Base-by-base conservation (phyloP, 92 coral and sea anemone genomes). In the Diadumene lineata region DNA sequence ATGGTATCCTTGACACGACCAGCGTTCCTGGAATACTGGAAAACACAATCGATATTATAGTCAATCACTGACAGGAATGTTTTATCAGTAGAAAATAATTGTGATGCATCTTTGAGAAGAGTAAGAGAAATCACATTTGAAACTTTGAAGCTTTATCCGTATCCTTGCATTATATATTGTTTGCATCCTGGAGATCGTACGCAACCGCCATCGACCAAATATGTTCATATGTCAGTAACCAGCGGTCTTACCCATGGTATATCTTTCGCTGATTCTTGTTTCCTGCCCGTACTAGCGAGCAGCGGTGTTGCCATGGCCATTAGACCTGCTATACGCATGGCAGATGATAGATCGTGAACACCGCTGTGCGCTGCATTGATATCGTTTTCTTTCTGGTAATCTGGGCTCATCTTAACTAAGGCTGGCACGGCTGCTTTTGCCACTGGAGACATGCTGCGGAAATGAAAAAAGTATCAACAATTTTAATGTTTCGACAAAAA, bases 281-380 rank as follows among this genome's bases (percentile, higher is more conserved):
- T 73, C 43, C 79, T 55, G 70, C 68, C 65, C 24, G 78, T 89
- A 62, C 84, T 92, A 26, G 88, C 34, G 53, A 89, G 81, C 53
- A 91, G 92, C 51, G 97, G 97, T 56, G 92, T 71, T 38, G 90
- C 92, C 78, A 91, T 60, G 13, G 89, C 81, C 73, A 87, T 57
- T 81, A 91, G 69, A 33, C 93, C 97, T 34, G 97, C 92, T 26
- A 86, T 86, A 56, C 92, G 83, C 70, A 86, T 87, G n/a, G 78
- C 90, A 24, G 97, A 80, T 21, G 81, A 58, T 61, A 91, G 79
- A 29, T 74, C 78, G 18, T 56, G 69, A 16, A 48, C 22, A 24
- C 48, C 48, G 24, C 50, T 33, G 25, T 48, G 64, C 6, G 84
- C 82, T 19, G 71, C 84, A n/a, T 34, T 60, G 28, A 60, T 31